Evolutionary conservation across 30 jellyfish, hydroid and myxozoan genomes (phyloP).

Genomic region (Pelagia noctiluca): DNA sequence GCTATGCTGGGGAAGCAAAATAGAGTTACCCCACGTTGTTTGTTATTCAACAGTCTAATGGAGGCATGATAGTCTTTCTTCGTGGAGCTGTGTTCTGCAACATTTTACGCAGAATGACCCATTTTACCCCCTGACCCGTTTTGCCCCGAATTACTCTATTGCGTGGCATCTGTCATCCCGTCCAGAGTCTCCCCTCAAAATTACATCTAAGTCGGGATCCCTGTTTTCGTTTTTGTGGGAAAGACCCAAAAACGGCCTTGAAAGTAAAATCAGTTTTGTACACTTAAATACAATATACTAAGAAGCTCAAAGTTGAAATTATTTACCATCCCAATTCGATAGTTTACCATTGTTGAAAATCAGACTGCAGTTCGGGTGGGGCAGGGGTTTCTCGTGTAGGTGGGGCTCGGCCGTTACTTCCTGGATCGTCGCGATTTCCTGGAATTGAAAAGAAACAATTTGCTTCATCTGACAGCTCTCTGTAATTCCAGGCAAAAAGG

Average conservation of each 20-base stretch:
- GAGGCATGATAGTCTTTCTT: too few species aligned
- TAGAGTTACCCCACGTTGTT: too few species aligned
- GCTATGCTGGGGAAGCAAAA: too few species aligned
- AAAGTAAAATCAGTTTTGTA: neutral
- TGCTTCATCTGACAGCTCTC: too few species aligned
- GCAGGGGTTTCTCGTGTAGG: constrained; percentile 71
- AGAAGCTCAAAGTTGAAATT: too few species aligned
- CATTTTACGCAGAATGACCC: too few species aligned
- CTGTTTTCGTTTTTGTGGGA: neutral
- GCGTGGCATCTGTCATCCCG: neutral
- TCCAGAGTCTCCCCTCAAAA: neutral
- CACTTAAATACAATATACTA: neutral
- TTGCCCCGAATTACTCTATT: too few species aligned
- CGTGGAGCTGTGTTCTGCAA: too few species aligned
- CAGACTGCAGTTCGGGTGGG: constrained; percentile 84
- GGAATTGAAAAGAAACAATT: neutral
- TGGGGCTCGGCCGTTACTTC: constrained; percentile 55
- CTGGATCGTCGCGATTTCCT: constrained; percentile 43
- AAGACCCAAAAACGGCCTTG: neutral
- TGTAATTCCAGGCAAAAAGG: too few species aligned
- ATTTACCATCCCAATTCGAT: constrained; percentile 74
- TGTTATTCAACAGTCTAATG: too few species aligned
- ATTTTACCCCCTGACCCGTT: too few species aligned
- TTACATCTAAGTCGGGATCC: neutral
- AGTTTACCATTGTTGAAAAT: constrained; percentile 67